A percentile compares a stretch with the other conserved stretches of the same genome.
These are phyloP conservation scores for Thamnaconus septentrionalis DNA, from an alignment of 2,113 vertebrate species.

Conservation along the genomic window DNA sequence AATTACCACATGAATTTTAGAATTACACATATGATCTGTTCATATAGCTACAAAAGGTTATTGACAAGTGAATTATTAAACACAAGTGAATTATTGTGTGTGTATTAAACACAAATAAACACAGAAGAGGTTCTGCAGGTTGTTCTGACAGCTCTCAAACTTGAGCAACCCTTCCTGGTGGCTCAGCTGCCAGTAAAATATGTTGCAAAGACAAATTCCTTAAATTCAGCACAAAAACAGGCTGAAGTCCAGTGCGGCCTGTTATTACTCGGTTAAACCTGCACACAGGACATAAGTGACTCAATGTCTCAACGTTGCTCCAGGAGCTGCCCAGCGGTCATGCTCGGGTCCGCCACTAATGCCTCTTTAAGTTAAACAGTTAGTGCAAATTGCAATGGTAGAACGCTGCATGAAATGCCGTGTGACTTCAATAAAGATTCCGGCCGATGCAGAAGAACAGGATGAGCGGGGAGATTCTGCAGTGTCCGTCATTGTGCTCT, in stretches of 20 bases:
- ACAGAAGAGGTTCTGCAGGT: slow-evolving; percentile 5
- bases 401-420: slow-evolving; percentile 44
- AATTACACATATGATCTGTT: no score
- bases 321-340: not conserved
- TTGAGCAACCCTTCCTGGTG: not conserved
- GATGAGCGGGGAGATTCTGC: not conserved
- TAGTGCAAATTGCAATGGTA: slow-evolving; percentile 35
- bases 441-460: slow-evolving; percentile 27
- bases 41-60: no score
- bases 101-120: no score
- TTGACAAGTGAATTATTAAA: no score
- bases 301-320: not conserved
- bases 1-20: no score
- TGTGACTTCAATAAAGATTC: slow-evolving; percentile 69
- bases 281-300: no score
- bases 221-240: not conserved
- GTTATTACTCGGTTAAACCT: no score
- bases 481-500: not conserved
- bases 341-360: not conserved
- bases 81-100: no score
- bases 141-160: slow-evolving; percentile 22
- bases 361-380: slow-evolving; percentile 28
- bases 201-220: not conserved
- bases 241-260: not conserved
- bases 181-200: slow-evolving; percentile 28